phyloP scores from a whole-genome alignment of 2,113 vertebrate species.

The Tychaedon coryphoeus region DNA sequence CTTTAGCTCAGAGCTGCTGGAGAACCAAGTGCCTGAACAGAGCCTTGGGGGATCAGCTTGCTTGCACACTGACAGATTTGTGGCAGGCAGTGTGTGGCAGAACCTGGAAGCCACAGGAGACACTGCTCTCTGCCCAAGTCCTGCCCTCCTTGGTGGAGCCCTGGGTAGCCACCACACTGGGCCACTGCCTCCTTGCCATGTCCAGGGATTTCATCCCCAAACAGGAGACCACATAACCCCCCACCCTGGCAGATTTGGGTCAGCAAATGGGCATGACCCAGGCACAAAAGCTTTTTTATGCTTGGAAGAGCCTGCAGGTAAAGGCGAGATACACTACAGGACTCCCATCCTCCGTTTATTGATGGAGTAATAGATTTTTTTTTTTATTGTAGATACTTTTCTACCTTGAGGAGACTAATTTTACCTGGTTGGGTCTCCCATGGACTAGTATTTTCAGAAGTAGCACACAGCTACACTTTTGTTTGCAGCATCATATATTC shows the following conservation, averaged over 20 bases:
- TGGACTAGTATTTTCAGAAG: not conserved
- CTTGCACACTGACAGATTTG: not conserved
- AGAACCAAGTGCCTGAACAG: accelerated
- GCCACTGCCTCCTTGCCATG: conserved; percentile 22
- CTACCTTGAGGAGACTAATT: not conserved
- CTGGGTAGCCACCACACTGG: not conserved
- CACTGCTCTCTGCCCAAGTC: accelerated
- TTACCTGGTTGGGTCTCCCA: not conserved
- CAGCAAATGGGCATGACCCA: accelerated
- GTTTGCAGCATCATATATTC: not conserved
- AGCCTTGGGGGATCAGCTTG: not conserved
- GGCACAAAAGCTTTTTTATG: not conserved
- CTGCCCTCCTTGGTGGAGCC: conserved; percentile 45
- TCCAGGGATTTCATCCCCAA: conserved; percentile 49
- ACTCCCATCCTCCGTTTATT: not conserved
- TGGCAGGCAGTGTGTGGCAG: accelerated
- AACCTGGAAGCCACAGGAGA: not conserved
- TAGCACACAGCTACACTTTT: not conserved
- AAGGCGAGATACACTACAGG: accelerated
- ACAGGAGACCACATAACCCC: not conserved
- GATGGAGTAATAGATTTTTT: not conserved
- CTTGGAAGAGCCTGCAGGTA: not conserved
- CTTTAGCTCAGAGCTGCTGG: not conserved
- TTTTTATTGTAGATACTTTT: not conserved
- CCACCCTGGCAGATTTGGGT: not conserved